Conservation (phyloP, 2,797 vertebrate genomes). For the Vipera ursinii region DNA sequence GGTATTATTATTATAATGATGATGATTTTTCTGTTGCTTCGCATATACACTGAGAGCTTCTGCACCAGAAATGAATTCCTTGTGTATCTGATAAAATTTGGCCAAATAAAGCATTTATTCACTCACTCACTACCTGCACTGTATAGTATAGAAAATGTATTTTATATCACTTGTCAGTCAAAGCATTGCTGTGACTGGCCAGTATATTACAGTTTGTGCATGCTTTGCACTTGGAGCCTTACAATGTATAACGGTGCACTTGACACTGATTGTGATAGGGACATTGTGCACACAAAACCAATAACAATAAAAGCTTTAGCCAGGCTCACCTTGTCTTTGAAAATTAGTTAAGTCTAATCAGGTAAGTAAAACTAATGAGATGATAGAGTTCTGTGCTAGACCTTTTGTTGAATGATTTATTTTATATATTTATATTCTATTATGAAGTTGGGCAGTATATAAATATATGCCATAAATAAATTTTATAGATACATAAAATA, state of each 20-base stretch:
- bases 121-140: too few relatives aligned
- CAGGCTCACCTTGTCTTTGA: not conserved
- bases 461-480: too few relatives aligned
- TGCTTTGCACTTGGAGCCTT: not conserved
- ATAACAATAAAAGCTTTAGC: not conserved
- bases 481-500: not conserved
- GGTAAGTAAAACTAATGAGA: not conserved
- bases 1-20: too few relatives aligned
- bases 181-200: not conserved
- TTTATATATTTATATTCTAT: too few relatives aligned
- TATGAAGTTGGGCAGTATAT: too few relatives aligned
- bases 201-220: not conserved
- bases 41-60: too few relatives aligned
- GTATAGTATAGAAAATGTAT: not conserved
- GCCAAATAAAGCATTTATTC: too few relatives aligned
- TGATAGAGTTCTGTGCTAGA: not conserved
- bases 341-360: not conserved
- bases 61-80: too few relatives aligned
- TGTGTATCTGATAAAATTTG: too few relatives aligned
- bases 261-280: not conserved
- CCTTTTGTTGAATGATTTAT: not conserved
- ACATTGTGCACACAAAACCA: not conserved
- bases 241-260: not conserved
- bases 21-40: too few relatives aligned
- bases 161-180: not conserved